Percentiles rank a stretch among this genome's conserved stretches.
phyloP scores from a whole-genome alignment of 1,140 invertebrate species.

The Stegodyphus mimosarum region DNA sequence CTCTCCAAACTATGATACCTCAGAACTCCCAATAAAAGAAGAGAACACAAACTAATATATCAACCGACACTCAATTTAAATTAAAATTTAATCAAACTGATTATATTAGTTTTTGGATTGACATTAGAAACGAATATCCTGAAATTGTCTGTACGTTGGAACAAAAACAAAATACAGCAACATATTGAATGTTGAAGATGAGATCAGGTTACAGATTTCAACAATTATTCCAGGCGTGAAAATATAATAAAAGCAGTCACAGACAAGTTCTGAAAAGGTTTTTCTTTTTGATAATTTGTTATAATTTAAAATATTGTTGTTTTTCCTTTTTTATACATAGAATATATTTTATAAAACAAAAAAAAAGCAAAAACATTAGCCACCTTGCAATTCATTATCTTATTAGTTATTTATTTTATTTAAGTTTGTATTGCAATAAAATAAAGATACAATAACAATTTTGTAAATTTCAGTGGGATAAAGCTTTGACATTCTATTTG shows the following conservation, averaged over 20 bases:
- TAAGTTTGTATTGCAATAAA: too few species aligned
- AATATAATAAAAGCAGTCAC: too few species aligned
- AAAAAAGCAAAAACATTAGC: constrained; percentile 24
- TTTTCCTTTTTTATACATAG: too few species aligned
- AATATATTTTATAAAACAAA: too few species aligned
- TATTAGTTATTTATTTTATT: too few species aligned
- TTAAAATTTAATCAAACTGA: constrained; percentile 4
- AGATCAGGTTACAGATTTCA: constrained; percentile 6
- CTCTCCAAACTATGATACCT: constrained; percentile 1
- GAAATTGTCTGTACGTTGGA: not conserved
- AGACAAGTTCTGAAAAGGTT: too few species aligned
- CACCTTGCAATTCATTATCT: too few species aligned
- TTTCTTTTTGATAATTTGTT: too few species aligned
- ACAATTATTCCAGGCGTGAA: constrained; percentile 11
- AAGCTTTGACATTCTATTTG: too few species aligned
- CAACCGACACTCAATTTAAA: constrained; percentile 18
- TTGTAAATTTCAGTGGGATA: too few species aligned
- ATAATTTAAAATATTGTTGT: too few species aligned
- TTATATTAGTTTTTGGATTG: constrained; percentile 10
- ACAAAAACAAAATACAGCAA: not conserved
- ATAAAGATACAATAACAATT: too few species aligned
- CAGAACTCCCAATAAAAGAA: not conserved
- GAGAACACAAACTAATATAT: constrained; percentile 15
- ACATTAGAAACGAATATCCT: not conserved
- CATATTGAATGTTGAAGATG: constrained; percentile 8